Percentiles rank a stretch among this genome's conserved stretches.
Evolutionary conservation across 2,113 vertebrate genomes (phyloP).

Genomic region (Montifringilla adamsi): DNA sequence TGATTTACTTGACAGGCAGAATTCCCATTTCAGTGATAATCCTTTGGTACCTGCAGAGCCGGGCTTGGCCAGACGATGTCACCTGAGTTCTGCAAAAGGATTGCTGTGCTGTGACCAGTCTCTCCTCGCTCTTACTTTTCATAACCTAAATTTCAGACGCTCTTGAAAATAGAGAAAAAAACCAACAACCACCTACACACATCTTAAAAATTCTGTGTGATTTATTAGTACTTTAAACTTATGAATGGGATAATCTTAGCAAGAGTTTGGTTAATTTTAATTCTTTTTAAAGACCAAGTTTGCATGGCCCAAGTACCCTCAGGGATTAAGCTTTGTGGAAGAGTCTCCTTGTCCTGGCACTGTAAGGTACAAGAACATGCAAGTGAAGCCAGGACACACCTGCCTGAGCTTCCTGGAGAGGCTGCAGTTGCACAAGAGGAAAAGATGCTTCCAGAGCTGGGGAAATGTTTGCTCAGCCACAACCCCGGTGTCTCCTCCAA

Average conservation of each 20-base stretch:
- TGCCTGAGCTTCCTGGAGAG: background rate
- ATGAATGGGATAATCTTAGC: background rate
- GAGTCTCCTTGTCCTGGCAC: background rate
- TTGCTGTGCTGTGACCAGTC: fast-evolving
- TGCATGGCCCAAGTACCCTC: background rate
- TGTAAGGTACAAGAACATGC: background rate
- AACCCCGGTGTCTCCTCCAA: background rate
- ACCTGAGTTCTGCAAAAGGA: background rate
- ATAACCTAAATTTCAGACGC: background rate
- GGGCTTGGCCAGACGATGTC: conserved; percentile 40
- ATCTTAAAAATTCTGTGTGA: background rate
- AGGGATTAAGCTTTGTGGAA: background rate
- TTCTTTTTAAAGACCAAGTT: background rate
- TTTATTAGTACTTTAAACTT: background rate
- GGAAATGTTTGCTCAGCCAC: background rate
- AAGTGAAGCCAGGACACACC: background rate
- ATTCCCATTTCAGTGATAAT: background rate
- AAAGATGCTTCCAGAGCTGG: background rate
- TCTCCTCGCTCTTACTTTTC: fast-evolving
- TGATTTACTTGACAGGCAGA: background rate
- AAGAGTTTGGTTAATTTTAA: background rate
- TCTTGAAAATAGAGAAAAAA: background rate
- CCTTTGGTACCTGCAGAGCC: background rate
- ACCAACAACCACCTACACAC: background rate
- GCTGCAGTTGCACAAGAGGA: background rate